Percentiles rank a stretch among this genome's conserved stretches.
These are phyloP conservation scores for Zaprionus lineosus DNA, from an alignment of 2,888 invertebrate genomes.

Conservation along the genomic window DNA sequence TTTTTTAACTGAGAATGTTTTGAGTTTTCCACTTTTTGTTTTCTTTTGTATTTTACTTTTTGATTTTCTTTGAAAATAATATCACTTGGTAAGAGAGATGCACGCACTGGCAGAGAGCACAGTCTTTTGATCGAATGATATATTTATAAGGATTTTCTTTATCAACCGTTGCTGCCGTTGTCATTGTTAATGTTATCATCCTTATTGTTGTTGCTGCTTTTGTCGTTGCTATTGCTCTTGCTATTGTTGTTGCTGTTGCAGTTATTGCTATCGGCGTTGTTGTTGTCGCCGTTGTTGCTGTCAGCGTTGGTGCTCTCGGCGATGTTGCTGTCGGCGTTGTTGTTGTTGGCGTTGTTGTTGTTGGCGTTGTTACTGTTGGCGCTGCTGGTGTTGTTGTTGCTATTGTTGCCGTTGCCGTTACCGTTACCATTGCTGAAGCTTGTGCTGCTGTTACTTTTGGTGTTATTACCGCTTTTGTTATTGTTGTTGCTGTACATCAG, in stretches of 20 bases:
- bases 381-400: slow-evolving; percentile 12
- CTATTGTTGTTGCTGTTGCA: too few relatives aligned
- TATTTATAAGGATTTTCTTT: too few relatives aligned
- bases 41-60: slow-evolving; percentile 17
- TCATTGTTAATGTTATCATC: too few relatives aligned
- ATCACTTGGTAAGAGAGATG: slow-evolving; percentile 55
- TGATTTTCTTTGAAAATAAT: slow-evolving; percentile 75
- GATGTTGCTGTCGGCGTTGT: too few relatives aligned
- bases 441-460: slow-evolving; percentile 19
- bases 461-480: slow-evolving; percentile 11
- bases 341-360: slow-evolving; percentile 9
- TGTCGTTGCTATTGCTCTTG: too few relatives aligned
- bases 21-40: slow-evolving; percentile 38
- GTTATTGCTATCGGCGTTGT: too few relatives aligned
- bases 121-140: neutral
- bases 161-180: too few relatives aligned
- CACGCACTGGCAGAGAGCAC: slow-evolving; percentile 20
- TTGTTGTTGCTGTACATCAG: slow-evolving; percentile 45
- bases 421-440: slow-evolving; percentile 2
- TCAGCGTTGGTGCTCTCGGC: too few relatives aligned
- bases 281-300: too few relatives aligned
- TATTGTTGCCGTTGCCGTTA: slow-evolving; percentile 22
- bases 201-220: too few relatives aligned
- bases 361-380: slow-evolving; percentile 12
- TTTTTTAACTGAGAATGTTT: slow-evolving; percentile 61